Evolutionary conservation across 2,797 vertebrate genomes (phyloP), one percentile per base, ranked within the genome.

Genomic region (Sylvia borin): DNA sequence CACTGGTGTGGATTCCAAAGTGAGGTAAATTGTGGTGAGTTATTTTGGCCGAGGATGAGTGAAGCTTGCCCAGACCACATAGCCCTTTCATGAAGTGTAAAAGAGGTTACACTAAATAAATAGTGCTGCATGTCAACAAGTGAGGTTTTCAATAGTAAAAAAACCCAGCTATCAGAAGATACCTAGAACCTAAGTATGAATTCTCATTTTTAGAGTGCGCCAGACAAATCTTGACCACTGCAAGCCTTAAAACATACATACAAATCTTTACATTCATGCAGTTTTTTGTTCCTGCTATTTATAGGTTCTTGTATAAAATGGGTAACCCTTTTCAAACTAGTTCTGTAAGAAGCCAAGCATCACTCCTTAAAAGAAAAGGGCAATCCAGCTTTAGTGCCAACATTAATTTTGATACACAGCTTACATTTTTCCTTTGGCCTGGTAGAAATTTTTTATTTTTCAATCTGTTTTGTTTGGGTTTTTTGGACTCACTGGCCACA

Each of bases 341-440:
- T 51, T 80, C n/a, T 76, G 85, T 64, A 71, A 81, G 51, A 42
- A 66, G 38, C 36, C 75, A 72, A 66, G 10, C 70, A 38, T 81
- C 48, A 36, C 57, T 92, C 62, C 40, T 85, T 82, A 68, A 29
- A 85, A 84, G 65, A 47, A 60, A 62, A 93, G 31, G 53, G 64
- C 48, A 54, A 9, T 70, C 71, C 80, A 86, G 45, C 66, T 96
- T 93, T 93, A 71, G 76, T 47, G 4, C 86, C 85, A 89, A 13
- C 79, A 55, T 94, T 88, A 82, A 58, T 84, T 96, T 96, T 93
- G 71, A 96, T 94, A 83, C 3, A 9, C 67, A 86, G 54, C 32
- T 94, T 91, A n/a, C 88, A 50, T 95, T 97, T 97, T 96, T 51
- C 83, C 43, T 96, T 96, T 93, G 73, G 88, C 75, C 81, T 47